These are phyloP conservation scores for Patiria miniata DNA, from an alignment of 35 echinoderm and acorn worm genomes.

Conservation along the genomic window DNA sequence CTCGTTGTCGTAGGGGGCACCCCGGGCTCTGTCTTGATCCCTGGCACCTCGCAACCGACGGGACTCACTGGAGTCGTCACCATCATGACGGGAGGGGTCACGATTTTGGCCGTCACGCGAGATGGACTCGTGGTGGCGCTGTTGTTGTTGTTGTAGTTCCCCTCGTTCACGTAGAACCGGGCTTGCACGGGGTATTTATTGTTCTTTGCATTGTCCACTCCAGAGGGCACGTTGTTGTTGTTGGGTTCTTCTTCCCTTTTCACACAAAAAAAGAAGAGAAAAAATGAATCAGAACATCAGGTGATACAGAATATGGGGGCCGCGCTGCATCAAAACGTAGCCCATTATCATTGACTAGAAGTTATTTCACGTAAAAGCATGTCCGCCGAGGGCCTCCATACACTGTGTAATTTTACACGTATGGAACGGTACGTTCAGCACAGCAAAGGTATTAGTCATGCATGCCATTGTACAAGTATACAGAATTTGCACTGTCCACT, in stretches of 20 bases:
- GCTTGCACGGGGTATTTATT: not conserved
- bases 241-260: not conserved
- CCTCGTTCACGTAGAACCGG: not conserved
- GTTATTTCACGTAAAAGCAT: too few species aligned
- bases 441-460: too few species aligned
- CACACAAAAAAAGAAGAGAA: not conserved
- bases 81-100: not conserved
- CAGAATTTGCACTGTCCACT: too few species aligned
- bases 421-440: too few species aligned
- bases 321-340: too few species aligned
- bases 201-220: not conserved
- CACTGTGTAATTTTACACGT: too few species aligned
- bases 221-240: constrained; percentile 19
- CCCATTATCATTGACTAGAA: too few species aligned
- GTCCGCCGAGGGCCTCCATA: too few species aligned
- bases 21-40: constrained; percentile 17
- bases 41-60: not conserved
- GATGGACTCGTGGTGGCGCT: constrained; percentile 1
- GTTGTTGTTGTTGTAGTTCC: constrained; percentile 3
- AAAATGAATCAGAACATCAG: too few species aligned
- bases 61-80: constrained; percentile 5
- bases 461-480: too few species aligned
- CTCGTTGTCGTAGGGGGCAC: not conserved
- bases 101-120: not conserved
- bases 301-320: too few species aligned